A percentile compares a stretch with the other conserved stretches of the same genome.
These are phyloP conservation scores for Glareola pratincola DNA, from an alignment of 2,113 vertebrate species.

Conservation along the genomic window DNA sequence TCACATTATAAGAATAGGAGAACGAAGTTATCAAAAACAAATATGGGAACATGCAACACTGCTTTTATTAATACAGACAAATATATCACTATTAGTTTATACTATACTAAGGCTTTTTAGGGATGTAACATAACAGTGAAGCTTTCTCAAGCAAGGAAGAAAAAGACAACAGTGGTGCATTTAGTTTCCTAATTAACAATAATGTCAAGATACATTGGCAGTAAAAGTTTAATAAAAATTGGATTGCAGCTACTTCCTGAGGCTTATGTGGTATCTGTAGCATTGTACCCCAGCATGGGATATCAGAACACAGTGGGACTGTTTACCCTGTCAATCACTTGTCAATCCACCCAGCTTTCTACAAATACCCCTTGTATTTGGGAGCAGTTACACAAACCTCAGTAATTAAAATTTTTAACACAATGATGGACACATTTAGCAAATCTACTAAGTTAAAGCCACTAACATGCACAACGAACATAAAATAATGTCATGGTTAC, in stretches of 20 bases:
- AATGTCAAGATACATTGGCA: conserved; percentile 26
- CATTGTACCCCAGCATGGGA: conserved; percentile 24
- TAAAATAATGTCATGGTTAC: conserved; percentile 64
- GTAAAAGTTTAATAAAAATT: conserved; percentile 65
- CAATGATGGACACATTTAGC: conserved; percentile 31
- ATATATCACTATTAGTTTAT: background rate
- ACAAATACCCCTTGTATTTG: conserved; percentile 66
- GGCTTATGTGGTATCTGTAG: conserved; percentile 30
- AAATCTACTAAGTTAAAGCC: conserved; percentile 55
- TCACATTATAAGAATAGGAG: background rate
- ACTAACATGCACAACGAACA: conserved; percentile 25
- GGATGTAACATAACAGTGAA: background rate
- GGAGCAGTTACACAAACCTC: conserved; percentile 34
- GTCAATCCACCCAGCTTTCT: conserved; percentile 62
- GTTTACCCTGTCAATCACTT: conserved; percentile 76
- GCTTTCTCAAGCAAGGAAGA: background rate
- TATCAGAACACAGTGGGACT: conserved; percentile 66
- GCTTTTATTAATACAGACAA: background rate
- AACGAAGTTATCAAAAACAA: background rate
- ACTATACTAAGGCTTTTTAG: background rate
- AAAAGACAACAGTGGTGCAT: background rate
- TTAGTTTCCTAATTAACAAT: conserved; percentile 24
- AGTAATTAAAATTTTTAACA: conserved; percentile 72
- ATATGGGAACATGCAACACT: background rate
- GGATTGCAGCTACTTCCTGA: conserved; percentile 61